A percentile compares a stretch with the other conserved stretches of the same genome.
Evolutionary conservation across 2,797 vertebrate genomes (phyloP).

Genomic region (Lacerta agilis): DNA sequence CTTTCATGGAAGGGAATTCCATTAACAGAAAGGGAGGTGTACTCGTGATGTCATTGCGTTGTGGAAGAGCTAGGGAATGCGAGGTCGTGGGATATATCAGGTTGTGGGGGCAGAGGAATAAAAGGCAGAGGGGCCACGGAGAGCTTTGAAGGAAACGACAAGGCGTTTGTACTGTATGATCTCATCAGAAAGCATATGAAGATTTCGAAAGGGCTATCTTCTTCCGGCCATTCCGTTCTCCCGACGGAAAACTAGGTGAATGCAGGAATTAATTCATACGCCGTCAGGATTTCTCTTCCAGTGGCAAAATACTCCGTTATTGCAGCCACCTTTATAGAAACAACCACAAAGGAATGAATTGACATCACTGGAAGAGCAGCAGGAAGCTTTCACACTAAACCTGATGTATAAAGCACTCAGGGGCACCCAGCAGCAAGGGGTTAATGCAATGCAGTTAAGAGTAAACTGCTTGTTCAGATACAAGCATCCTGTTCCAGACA

Average conservation of each 20-base stretch:
- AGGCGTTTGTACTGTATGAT: neutral
- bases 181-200: neutral
- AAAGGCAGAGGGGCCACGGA: neutral
- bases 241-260: neutral
- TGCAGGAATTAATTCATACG: neutral
- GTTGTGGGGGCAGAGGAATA: neutral
- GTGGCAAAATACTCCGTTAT: neutral
- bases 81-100: neutral
- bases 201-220: neutral
- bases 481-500: conserved; percentile 78
- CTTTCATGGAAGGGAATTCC: neutral
- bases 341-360: neutral
- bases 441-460: conserved; percentile 64
- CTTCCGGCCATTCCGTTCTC: neutral
- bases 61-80: neutral
- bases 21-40: neutral
- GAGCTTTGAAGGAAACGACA: neutral
- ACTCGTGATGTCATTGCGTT: neutral
- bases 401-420: conserved; percentile 17
- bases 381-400: conserved; percentile 22
- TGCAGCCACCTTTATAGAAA: neutral
- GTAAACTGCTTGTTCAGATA: conserved; percentile 69
- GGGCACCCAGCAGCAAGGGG: conserved; percentile 44
- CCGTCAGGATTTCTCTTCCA: neutral
- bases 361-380: neutral